Base-by-base conservation (phyloP, 1,140 invertebrate species). In the Chlorops oryzae region DNA sequence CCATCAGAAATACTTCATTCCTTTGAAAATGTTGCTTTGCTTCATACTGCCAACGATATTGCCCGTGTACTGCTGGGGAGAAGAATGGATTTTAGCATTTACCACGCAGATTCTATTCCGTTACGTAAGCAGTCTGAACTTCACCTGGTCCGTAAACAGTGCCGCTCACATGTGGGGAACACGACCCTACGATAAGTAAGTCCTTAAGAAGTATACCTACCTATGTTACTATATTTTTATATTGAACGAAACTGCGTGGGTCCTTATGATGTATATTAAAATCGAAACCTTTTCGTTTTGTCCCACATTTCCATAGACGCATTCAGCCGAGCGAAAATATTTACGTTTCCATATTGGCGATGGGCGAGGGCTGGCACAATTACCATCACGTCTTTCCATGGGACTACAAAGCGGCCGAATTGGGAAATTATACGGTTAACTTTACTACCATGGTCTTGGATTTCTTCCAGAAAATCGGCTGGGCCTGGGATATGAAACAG, bases 301-400 rank as follows among this genome's bases (percentile, higher is more conserved):
- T 49, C 17, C 2, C 25, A 9, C 17, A 20, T 32, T 7, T 47
- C 75, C 73, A 18, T 72, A 88, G 86, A 38, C 72, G 74, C 41
- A 81, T 87, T 32, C 79, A 77, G 56, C 82, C 85, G 18, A 72
- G 70, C 9, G 83, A 86, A 69, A 85, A 82, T 59, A 65, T 73
- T 48, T 70, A 72, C 4, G 82, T 86, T 0, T 77, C 82, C 0
- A 52, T 82, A 3, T 55, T 83, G 12, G 71, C 78, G 3, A 71
- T 80, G 54, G 82, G 82, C 1, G 86, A 89, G 73, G 90, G 90
- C 15, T 92, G 87, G 81, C 90, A 94, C 72, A 94, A 93, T 73
- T 96, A 92, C 70, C 92, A 96, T 66, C 92, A 95, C 68, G 83
- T 84, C 1, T 95, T 95, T 70, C 91, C 92, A 1, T 89, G 86